Evolutionary conservation across 2,113 vertebrate species (phyloP), one percentile per base, ranked within the genome.

Genomic region (Chlamydotis undulata): DNA sequence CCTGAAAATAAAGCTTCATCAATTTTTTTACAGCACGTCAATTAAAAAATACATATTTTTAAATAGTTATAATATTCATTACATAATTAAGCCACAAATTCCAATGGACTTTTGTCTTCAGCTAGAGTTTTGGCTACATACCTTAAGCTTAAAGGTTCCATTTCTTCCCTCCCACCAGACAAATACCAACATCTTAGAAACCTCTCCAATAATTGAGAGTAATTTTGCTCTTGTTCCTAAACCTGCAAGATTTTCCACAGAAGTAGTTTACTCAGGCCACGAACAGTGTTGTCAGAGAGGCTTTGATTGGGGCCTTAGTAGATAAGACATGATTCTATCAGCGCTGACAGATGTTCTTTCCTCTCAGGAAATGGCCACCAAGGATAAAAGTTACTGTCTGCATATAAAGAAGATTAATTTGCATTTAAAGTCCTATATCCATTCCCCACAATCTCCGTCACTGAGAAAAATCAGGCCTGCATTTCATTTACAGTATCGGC

Each of bases 341-440:
- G 57, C 55, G 47, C 77, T 52, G 76, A 87, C 88, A 94, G 75
- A 90, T 87, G 82, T 90, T 91, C 63, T 92, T 81, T 33, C 68
- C 95, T 85, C 95, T 52, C 61, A 87, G 90, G 90, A 91, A 79
- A 85, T 18, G 65, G 49, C 82, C 96, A 95, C 90, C 74, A 43
- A 91, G 84, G 90, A 94, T 26, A 47, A 75, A 63, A 75, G 82
- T 33, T 85, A 43, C 53, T 65, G 14, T 23, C 25, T 0, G 23
- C 61, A 83, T 91, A 56, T 28, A 73, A 83, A 93, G 65, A 75
- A 71, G 88, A 49, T 17, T 11, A 60, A 91, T 96, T 94, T 85
- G 61, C 85, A 93, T 88, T 79, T 73, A 41, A 83, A 83, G 16
- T 4, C 68, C 41, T 68, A 45, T 73, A 56, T 45, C 39, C 53